phyloP scores from a whole-genome alignment of 2,797 vertebrate genomes.

The Discoglossus pictus region DNA sequence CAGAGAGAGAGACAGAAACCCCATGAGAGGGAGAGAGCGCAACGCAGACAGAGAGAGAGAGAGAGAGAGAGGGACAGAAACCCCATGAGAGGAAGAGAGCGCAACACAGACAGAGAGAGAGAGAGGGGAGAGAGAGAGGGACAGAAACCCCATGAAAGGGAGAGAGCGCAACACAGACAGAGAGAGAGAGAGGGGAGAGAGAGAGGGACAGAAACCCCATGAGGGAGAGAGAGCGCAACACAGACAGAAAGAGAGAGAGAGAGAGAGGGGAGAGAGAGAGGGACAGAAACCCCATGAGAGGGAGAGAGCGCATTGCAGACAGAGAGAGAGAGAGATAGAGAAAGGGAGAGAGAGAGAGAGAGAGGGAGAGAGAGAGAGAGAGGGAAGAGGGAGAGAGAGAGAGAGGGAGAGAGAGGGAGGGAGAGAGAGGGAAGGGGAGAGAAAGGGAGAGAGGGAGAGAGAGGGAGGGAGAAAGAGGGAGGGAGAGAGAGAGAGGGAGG shows the following conservation, averaged over 20 bases:
- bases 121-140: neutral
- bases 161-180: neutral
- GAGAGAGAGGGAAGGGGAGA: neutral
- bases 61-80: neutral
- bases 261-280: neutral
- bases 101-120: neutral
- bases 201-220: neutral
- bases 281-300: constrained; percentile 1
- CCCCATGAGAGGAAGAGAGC: neutral
- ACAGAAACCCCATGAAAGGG: constrained; percentile 2
- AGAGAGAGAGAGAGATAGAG: neutral
- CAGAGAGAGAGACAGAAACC: constrained; percentile 21
- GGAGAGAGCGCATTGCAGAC: neutral
- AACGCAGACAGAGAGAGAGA: neutral
- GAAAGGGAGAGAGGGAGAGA: neutral
- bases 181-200: neutral
- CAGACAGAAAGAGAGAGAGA: neutral
- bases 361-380: too few relatives aligned
- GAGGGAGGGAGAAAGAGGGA: neutral
- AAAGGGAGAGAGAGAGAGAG: neutral
- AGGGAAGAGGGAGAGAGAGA: neutral
- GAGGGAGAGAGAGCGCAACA: neutral
- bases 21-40: neutral
- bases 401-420: neutral
- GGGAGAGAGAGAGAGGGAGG: neutral